Evolutionary conservation across 2,888 invertebrate genomes (phyloP).

Genomic region (Junonia oenone): DNA sequence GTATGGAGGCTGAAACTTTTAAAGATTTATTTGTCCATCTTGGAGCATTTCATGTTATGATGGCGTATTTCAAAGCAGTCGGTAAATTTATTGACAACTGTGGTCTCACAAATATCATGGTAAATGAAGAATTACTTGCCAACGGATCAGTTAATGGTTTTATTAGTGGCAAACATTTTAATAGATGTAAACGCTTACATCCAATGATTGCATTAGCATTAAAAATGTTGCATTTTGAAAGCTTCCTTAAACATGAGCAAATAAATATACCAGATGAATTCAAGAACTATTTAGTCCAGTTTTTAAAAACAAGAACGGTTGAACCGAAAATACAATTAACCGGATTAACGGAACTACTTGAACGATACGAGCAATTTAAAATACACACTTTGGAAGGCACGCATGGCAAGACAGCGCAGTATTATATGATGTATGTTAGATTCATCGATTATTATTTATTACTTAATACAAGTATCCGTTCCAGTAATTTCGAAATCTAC

Average conservation of each 20-base stretch:
- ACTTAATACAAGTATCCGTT: constrained; percentile 23
- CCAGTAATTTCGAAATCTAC: constrained; percentile 24
- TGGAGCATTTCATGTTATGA: constrained; percentile 23
- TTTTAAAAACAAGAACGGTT: no score
- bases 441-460: no score
- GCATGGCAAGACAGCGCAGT: constrained; percentile 22
- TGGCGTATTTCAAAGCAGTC: constrained; percentile 24
- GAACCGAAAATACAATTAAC: no score
- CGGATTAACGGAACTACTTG: constrained; percentile 13
- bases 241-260: constrained; percentile 24
- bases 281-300: no score
- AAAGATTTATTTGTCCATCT: constrained; percentile 20
- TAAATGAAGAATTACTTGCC: constrained; percentile 33
- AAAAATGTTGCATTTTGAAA: constrained; percentile 34
- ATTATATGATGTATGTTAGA: constrained; percentile 7
- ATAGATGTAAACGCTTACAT: constrained; percentile 35
- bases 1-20: constrained; percentile 1
- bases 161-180: constrained; percentile 35
- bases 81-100: constrained; percentile 24
- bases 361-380: constrained; percentile 9
- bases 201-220: constrained; percentile 29
- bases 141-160: constrained; percentile 22
- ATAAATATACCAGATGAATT: background rate
- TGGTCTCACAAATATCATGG: constrained; percentile 32
- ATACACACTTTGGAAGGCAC: constrained; percentile 23